These are phyloP conservation scores for Anhinga anhinga DNA, from an alignment of 2,113 vertebrate genomes.

Conservation along the genomic window DNA sequence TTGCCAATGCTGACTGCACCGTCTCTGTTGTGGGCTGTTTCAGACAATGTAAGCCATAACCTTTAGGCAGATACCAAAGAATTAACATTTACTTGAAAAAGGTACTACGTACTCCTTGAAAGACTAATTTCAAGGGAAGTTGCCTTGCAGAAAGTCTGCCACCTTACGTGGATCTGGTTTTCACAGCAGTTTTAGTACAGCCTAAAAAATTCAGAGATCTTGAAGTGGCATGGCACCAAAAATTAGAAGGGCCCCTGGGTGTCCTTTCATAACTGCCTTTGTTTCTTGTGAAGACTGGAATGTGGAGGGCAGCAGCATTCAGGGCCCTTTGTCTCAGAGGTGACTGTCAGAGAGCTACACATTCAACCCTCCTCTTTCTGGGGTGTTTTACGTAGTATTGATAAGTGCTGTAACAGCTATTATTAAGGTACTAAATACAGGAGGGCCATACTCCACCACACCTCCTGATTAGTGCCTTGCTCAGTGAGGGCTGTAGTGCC, in stretches of 20 bases:
- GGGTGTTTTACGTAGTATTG: not conserved
- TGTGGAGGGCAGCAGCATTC: not conserved
- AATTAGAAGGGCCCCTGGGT: not conserved
- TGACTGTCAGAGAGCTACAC: not conserved
- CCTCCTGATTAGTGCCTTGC: not conserved
- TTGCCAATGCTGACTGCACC: not conserved
- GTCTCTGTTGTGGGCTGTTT: not conserved
- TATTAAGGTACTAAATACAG: not conserved
- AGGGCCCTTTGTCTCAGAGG: not conserved
- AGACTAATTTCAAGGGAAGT: not conserved
- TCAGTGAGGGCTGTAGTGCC: not conserved
- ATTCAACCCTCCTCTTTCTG: not conserved
- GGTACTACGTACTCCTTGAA: not conserved
- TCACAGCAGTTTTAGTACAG: not conserved
- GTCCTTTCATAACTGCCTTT: not conserved
- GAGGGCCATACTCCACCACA: not conserved
- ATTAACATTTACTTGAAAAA: not conserved
- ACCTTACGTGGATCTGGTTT: not conserved
- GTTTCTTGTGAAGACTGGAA: not conserved
- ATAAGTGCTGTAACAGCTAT: not conserved
- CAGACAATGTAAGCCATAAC: not conserved
- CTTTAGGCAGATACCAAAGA: not conserved
- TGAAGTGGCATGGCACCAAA: not conserved
- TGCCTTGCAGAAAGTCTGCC: not conserved
- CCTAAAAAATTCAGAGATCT: not conserved